Evolutionary conservation across 2,888 invertebrate species (phyloP), one percentile per base, ranked within the genome.

Genomic region (Yponomeuta sedellus): DNA sequence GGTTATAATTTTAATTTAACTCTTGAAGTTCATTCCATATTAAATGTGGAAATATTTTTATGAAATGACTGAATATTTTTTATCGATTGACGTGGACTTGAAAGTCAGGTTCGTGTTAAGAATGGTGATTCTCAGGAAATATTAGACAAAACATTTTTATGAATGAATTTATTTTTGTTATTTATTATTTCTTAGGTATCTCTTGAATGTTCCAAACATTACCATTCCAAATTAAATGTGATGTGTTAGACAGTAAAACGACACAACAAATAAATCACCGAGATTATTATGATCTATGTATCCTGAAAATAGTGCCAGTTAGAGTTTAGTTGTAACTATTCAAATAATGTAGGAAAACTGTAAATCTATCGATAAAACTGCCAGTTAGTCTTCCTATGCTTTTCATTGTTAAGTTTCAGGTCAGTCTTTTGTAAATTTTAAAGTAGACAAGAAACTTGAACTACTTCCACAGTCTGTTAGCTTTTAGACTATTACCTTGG

Each of bases 311-410:
- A 64, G 64, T 57, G 64, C 64, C 64, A 64, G 57, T 64, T 34
- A 56, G 28, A 64, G 52, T 64, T 64, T 64, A 64, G 57, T 40
- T 63, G 10, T 62, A 34, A 10, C 44, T 58, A 61, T 28, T n/a
- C n/a, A 61, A 61, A 28, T 28, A 64, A 44, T 61, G 39, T 44
- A 20, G 44, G 20, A 44, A 22, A 44, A 44, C 0, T 25, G 5
- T 25, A 61, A 25, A 25, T n/a, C 3, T 57, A 61, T 20, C 10
- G 6, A 19, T 64, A 57, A 56, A 63, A 71, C 73, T 73, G 72
- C 72, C 72, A 71, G 61, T 59, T 66, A 64, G 71, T 73, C 71
- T 74, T 72, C 70, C 72, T 67, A 64, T 56, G 12, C 56, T 69
- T 44, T 68, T 67, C 22, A 28, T 61, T 61, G 22, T 61, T 61